phyloP scores from a whole-genome alignment of 2,797 vertebrate genomes.

The Sebastolobus altivelis region DNA sequence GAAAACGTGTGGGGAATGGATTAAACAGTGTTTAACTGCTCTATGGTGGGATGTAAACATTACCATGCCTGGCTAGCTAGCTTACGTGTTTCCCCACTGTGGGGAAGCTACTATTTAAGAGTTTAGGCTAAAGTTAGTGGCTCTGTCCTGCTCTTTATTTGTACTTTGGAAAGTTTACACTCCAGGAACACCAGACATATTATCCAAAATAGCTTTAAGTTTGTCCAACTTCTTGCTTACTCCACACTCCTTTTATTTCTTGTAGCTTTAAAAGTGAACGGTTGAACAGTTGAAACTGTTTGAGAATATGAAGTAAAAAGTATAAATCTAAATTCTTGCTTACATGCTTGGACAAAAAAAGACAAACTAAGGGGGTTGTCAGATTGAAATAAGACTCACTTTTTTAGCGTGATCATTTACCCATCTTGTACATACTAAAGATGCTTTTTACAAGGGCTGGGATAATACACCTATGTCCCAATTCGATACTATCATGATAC shows the following conservation, averaged over 20 bases:
- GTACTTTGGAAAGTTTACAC: neutral
- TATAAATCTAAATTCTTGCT: neutral
- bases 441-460: too few species aligned
- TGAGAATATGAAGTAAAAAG: neutral
- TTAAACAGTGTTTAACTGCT: conserved; percentile 5
- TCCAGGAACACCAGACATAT: neutral
- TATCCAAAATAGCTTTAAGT: neutral
- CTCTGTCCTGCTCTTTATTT: neutral
- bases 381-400: neutral
- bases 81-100: neutral
- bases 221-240: neutral
- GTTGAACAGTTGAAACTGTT: neutral
- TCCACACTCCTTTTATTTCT: neutral
- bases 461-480: too few species aligned
- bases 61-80: neutral
- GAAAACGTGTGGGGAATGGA: neutral
- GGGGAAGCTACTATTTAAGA: neutral
- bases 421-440: neutral
- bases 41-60: neutral
- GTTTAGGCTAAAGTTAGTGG: neutral
- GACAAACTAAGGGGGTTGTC: neutral
- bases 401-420: neutral
- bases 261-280: neutral
- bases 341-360: neutral
- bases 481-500: too few species aligned